These are phyloP conservation scores for Gadus macrocephalus DNA, from an alignment of 2,113 vertebrate genomes.

Conservation along the genomic window DNA sequence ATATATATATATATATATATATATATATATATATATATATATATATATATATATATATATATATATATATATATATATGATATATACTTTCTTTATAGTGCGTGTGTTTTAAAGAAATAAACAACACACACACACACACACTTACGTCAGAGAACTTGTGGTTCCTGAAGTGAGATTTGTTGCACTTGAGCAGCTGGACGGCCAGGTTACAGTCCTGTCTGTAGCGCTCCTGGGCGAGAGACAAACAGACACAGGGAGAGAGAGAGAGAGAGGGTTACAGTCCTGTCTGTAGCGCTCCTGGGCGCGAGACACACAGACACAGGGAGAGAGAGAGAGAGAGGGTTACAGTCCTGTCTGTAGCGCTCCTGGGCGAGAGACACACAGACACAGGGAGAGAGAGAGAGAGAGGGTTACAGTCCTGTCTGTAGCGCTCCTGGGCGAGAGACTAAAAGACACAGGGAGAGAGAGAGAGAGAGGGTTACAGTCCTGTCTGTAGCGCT, in stretches of 20 bases:
- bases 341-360: too few relatives aligned
- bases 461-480: background rate
- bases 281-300: too few relatives aligned
- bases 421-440: too few relatives aligned
- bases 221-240: conserved; percentile 84
- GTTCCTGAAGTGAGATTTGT: conserved; percentile 98
- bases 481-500: too few relatives aligned
- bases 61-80: background rate
- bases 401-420: background rate
- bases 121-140: conserved; percentile 25
- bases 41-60: conserved; percentile 17
- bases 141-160: conserved; percentile 98
- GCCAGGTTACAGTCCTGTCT: conserved; percentile 96
- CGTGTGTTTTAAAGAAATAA: too few relatives aligned
- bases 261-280: background rate
- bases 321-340: background rate
- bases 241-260: background rate
- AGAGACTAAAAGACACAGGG: too few relatives aligned
- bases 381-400: too few relatives aligned
- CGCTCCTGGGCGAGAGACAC: too few relatives aligned
- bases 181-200: conserved; percentile 96
- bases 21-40: background rate
- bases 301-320: too few relatives aligned
- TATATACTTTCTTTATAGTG: too few relatives aligned
- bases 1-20: background rate